These are phyloP conservation scores for Lasius fuliginosus DNA, from an alignment of 2,888 invertebrate genomes.

Conservation along the genomic window DNA sequence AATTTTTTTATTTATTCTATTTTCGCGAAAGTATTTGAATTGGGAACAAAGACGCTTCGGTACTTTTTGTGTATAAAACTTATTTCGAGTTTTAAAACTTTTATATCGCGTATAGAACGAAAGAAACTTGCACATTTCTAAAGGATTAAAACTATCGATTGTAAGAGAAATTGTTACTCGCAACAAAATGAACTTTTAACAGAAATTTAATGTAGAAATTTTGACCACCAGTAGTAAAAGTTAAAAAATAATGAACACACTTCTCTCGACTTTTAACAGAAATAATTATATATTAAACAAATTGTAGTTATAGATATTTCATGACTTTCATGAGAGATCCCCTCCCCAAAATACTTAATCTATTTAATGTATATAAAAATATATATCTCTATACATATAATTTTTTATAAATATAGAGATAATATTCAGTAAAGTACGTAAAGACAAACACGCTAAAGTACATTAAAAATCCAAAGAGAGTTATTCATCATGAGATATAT, in stretches of 20 bases:
- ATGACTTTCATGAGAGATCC: not conserved
- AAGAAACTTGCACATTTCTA: constrained; percentile 9
- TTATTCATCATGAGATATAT: not conserved
- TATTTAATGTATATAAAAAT: not conserved
- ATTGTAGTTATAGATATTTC: not conserved
- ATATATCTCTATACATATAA: not conserved
- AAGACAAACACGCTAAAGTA: not conserved
- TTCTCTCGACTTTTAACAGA: not conserved
- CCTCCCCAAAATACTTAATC: not conserved
- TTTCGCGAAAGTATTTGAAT: not conserved
- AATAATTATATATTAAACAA: constrained; percentile 13
- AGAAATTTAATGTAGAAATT: too few species aligned
- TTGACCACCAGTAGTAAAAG: too few species aligned
- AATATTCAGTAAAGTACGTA: not conserved
- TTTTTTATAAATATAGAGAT: not conserved
- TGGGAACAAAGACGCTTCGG: not conserved
- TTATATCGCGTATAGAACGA: constrained; percentile 1
- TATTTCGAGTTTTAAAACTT: constrained; percentile 9
- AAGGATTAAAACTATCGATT: not conserved
- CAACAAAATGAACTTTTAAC: not conserved
- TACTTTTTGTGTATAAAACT: not conserved
- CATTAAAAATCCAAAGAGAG: not conserved
- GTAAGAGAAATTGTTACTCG: not conserved
- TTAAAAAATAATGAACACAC: too few species aligned
- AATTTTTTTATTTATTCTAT: not conserved